Conservation (phyloP, 2,888 invertebrate genomes). For the Eupithecia insigniata region DNA sequence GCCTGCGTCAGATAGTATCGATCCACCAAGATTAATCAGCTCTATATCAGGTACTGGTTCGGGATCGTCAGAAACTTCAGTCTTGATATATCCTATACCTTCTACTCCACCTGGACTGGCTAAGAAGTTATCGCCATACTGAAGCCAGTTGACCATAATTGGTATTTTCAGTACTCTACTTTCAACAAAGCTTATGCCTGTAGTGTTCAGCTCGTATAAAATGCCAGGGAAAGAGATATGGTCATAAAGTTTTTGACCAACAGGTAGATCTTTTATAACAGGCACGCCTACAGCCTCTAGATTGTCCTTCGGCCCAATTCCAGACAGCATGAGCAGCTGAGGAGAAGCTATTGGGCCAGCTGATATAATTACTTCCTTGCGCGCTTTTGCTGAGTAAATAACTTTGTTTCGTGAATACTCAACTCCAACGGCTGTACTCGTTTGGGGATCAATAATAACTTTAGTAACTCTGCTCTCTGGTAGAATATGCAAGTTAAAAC, state of each 20-base stretch:
- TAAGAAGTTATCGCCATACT: slow-evolving; percentile 73
- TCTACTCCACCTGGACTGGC: slow-evolving; percentile 87
- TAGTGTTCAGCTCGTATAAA: slow-evolving; percentile 70
- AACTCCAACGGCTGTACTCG: slow-evolving; percentile 87
- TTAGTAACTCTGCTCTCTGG: slow-evolving; percentile 86
- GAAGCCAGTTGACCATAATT: slow-evolving; percentile 61
- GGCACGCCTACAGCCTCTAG: slow-evolving; percentile 82
- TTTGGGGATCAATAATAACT: slow-evolving; percentile 85
- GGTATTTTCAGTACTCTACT: slow-evolving; percentile 48
- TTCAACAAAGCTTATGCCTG: slow-evolving; percentile 68
- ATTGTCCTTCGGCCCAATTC: slow-evolving; percentile 85
- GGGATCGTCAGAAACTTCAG: slow-evolving; percentile 82
- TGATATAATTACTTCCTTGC: slow-evolving; percentile 92
- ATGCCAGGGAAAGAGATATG: slow-evolving; percentile 83
- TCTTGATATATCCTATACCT: slow-evolving; percentile 87
- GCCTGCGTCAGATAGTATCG: slow-evolving; percentile 85
- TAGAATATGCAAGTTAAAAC: slow-evolving; percentile 88
- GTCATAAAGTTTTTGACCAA: slow-evolving; percentile 87
- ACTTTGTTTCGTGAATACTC: slow-evolving; percentile 84
- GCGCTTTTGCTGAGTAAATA: slow-evolving; percentile 81
- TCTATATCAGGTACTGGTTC: slow-evolving; percentile 87
- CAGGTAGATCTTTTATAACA: slow-evolving; percentile 86
- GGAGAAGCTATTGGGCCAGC: slow-evolving; percentile 95
- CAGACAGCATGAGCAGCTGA: slow-evolving; percentile 95
- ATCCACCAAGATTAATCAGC: slow-evolving; percentile 86